Percentiles rank a stretch among this genome's conserved stretches.
These are phyloP conservation scores for Ennomos quercinarius DNA, from an alignment of 2,888 invertebrate genomes.

Conservation along the genomic window DNA sequence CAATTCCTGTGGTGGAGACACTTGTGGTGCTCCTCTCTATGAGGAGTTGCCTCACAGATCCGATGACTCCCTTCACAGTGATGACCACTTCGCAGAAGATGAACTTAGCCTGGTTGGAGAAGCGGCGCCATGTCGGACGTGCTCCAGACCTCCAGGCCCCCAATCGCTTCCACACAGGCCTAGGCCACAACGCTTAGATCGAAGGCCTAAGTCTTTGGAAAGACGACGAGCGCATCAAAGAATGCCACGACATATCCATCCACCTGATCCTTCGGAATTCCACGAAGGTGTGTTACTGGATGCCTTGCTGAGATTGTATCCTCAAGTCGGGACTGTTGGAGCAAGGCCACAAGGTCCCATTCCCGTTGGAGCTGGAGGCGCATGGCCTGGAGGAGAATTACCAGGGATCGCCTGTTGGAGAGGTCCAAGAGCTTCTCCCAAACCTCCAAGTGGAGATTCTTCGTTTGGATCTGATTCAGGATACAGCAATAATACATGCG, in stretches of 20 bases:
- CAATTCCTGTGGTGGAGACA: constrained; percentile 71
- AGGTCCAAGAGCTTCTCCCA: constrained; percentile 81
- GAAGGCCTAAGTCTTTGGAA: constrained; percentile 84
- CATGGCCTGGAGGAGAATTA: constrained; percentile 88
- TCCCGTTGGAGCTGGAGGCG: constrained; percentile 86
- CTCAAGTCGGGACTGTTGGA: constrained; percentile 89
- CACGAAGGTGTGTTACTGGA: constrained; percentile 93
- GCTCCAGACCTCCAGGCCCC: constrained; percentile 80
- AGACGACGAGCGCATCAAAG: constrained; percentile 78
- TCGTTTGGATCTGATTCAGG: constrained; percentile 94
- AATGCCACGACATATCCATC: constrained; percentile 84
- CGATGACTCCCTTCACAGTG: constrained; percentile 87
- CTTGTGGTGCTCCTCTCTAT: constrained; percentile 90
- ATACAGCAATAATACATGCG: constrained; percentile 92
- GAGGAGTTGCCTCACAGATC: constrained; percentile 90
- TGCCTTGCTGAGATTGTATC: constrained; percentile 89
- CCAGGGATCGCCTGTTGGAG: constrained; percentile 86
- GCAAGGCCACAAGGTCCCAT: constrained; percentile 78
- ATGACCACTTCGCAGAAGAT: constrained; percentile 94
- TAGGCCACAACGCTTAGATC: constrained; percentile 85
- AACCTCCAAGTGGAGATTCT: constrained; percentile 89
- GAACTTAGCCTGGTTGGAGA: constrained; percentile 87
- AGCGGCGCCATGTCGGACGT: constrained; percentile 78
- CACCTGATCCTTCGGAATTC: constrained; percentile 91
- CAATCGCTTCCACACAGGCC: constrained; percentile 85